Base-by-base conservation (phyloP, 2,113 vertebrate genomes). In the Ascaphus truei region DNA sequence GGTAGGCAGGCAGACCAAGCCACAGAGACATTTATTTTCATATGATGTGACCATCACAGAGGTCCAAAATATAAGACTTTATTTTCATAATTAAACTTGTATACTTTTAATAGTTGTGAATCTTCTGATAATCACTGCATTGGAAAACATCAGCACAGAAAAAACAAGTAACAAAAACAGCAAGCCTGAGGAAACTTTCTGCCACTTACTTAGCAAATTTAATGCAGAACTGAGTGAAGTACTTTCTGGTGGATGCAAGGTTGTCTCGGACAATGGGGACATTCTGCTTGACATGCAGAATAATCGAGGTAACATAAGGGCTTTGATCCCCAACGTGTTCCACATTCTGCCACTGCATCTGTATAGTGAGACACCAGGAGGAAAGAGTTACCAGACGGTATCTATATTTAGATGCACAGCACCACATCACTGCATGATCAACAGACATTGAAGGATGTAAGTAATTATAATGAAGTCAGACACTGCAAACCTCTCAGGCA, bases 311-410 rank as follows among this genome's bases (percentile, higher is more conserved):
- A 76, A 99, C 97, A 2, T 99, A 99, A 13, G 97, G 96, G 77
- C 97, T 99, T 88, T 99, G 97, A 84, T 99, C 97, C 5, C 97
- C 97, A 1, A 99, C 97, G 0, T 99, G 97, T 26, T 99, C 97
- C 80, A 99, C 97, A 0, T 94, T 99, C 85, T 99, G 97, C 97
- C 97, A 99, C 41, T 94, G 96, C 97, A 99, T 99, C 97, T 99
- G 85, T 71, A 82, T 61, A 1, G n/a, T 37, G 31, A 72, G 0
- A 68, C 13, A 22, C 55, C 0, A 30, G 39, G 37, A 65, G 18
- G 36, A 68, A 6, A 22, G 12, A 41, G 36, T 33, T 34, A 57
- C 23, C 12, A 20, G 39, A 8, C n/a, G n/a, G n/a, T n/a, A n/a
- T n/a, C n/a, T n/a, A n/a, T n/a, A n/a, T n/a, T n/a, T n/a, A n/a